Evolutionary conservation across 2,888 invertebrate genomes (phyloP), one percentile per base, ranked within the genome.

Genomic region (Gasteruption jaculator): DNA sequence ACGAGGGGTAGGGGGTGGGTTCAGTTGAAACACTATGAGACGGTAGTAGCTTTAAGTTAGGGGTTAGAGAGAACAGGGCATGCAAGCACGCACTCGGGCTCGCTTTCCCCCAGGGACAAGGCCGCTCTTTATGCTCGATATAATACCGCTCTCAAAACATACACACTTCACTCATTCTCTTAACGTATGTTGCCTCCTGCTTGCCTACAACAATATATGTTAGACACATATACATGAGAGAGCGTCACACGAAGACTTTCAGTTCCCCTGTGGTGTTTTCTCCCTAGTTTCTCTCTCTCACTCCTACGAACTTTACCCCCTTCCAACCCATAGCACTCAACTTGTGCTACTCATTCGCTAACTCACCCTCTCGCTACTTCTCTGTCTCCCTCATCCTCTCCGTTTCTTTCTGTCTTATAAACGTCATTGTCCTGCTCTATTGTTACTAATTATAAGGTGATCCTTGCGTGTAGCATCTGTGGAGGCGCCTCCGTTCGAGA

Each of bases 81-180:
- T 53, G 60, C 54, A 50, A 60, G 61, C 60, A 61, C 62, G 63
- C 63, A 63, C 63, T 60, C 57, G n/a, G n/a, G 56, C 43, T 56
- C 53, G 58, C 48, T 45, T 56, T 53, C 61, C 68, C 67, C 66
- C 45, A 49, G 68, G 66, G 69, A 69, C 65, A 49, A 57, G 62
- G 64, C 57, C 64, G 63, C 68, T 69, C 70, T 70, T 70, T 70
- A 70, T 70, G 70, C 70, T 70, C 70, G 68, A 70, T 70, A 69
- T 70, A 70, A 70, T 70, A 66, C 68, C 66, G 67, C 66, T 70
- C 68, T 69, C 63, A 69, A 69, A 70, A 70, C 68, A 69, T 68
- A 69, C 70, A 68, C 65, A 65, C 67, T 66, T 65, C 54, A 56
- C 57, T 46, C 41, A 46, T 49, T 56, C 54, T 56, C 49, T 53